Evolutionary conservation across 2,113 vertebrate genomes (phyloP).

Genomic region (Sialia sialis): DNA sequence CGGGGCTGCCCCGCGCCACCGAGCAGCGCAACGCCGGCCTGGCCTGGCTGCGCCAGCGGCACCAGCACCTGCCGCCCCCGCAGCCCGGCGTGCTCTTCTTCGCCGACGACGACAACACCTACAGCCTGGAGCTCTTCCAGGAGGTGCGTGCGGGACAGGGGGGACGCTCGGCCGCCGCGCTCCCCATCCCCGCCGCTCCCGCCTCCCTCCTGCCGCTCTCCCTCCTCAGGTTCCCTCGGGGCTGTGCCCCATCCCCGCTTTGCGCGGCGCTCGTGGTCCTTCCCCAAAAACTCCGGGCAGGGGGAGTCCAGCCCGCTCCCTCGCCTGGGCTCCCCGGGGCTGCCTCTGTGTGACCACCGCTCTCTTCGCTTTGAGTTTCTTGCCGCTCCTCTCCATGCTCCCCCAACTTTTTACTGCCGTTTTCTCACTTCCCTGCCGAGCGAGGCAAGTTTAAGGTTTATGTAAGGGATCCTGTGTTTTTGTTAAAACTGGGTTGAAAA

Average conservation of each 20-base stretch:
- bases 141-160: slow-evolving; percentile 77
- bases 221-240: not conserved
- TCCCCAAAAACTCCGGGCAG: fast-evolving
- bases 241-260: not conserved
- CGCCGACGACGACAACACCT: slow-evolving; percentile 98
- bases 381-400: not conserved
- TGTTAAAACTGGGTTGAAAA: not conserved
- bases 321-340: not conserved
- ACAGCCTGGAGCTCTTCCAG: slow-evolving; percentile 96
- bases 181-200: not conserved
- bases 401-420: not conserved
- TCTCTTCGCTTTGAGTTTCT: not conserved
- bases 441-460: not conserved
- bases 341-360: fast-evolving
- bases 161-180: not conserved
- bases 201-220: not conserved
- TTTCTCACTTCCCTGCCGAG: not conserved
- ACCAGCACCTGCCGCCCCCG: slow-evolving; percentile 68
- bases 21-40: slow-evolving; percentile 94
- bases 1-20: slow-evolving; percentile 90
- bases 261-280: not conserved
- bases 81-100: slow-evolving; percentile 92
- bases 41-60: slow-evolving; percentile 86
- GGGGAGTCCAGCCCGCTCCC: not conserved
- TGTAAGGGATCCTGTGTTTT: not conserved